These are phyloP conservation scores for Oplegnathus fasciatus DNA, from an alignment of 2,113 vertebrate species.

Conservation along the genomic window DNA sequence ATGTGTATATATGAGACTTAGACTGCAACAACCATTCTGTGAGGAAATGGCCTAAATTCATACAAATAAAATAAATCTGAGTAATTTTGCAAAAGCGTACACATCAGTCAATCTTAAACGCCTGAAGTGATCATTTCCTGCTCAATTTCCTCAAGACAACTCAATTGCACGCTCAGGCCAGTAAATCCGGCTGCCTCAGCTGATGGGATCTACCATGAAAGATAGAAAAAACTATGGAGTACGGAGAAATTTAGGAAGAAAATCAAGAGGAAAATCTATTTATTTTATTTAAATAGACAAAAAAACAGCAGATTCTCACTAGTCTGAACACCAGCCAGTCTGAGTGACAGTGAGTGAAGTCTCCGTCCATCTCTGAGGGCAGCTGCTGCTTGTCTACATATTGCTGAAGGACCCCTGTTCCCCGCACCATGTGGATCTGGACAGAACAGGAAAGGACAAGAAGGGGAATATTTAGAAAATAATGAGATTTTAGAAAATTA, in stretches of 20 bases:
- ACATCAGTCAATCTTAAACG: constrained; percentile 7
- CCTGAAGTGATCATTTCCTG: constrained; percentile 16
- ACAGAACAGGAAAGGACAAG: constrained; percentile 1
- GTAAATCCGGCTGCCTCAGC: neutral
- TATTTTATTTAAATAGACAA: neutral
- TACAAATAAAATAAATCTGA: neutral
- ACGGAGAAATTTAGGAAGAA: neutral
- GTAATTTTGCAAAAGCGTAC: neutral
- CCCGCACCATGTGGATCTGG: constrained; percentile 83
- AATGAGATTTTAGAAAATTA: neutral
- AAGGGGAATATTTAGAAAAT: neutral
- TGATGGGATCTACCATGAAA: neutral
- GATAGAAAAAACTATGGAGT: neutral
- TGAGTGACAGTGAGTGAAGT: constrained; percentile 82
- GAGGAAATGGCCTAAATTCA: neutral
- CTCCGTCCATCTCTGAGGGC: constrained; percentile 84
- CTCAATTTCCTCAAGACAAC: neutral
- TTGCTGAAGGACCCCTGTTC: constrained; percentile 84
- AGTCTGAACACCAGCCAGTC: constrained; percentile 89
- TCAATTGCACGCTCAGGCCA: neutral
- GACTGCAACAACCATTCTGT: neutral
- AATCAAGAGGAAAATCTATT: neutral
- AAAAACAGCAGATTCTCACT: constrained; percentile 67
- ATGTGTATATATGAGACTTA: neutral
- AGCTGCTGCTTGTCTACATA: constrained; percentile 88